Evolutionary conservation across 2,113 vertebrate genomes (phyloP), one percentile per base, ranked within the genome.

Genomic region (Pseudopipra pipra): DNA sequence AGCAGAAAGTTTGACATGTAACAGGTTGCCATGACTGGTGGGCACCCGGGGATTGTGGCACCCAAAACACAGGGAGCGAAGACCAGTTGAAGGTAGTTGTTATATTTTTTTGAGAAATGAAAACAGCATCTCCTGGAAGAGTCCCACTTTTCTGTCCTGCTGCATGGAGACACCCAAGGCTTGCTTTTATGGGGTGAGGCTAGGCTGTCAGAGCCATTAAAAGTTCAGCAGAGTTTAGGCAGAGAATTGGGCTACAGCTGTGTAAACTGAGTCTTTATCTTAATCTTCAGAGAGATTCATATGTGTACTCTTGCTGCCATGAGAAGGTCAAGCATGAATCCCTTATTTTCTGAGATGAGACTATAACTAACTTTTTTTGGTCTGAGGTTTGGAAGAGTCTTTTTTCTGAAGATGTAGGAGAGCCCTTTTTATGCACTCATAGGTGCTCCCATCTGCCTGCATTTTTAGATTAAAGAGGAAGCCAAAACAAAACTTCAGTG

Each of bases 11-110:
- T 47, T 27, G 68, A 9, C 17, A 8, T 1, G 0, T 14, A 35
- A 41, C 4, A 19, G 9, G 25, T 30, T 67, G 56, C 5, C 76
- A 15, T 0, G 2, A 11, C 12, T 12, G 6, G 16, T 70, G 59
- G 37, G 22, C 46, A 72, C 74, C 43, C 10, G 1, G 6, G 16
- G 31, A 8, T 6, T 7, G 13, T 55, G 75, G 33, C n/a, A 66
- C 12, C 12, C 1, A 6, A n/a, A 27, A 22, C 3, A 2, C 0
- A 5, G 10, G 44, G 12, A 55, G 21, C 23, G 67, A 47, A 77
- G 52, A 33, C 28, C 51, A 18, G 25, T 14, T 37, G 44, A 18
- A 77, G 39, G 27, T 5, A 22, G 20, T 22, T 37, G 17, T 12
- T 78, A 3, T 28, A 15, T 44, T 8, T 0, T 47, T 80, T 49